Percentiles rank a stretch among this genome's conserved stretches.
Conservation (phyloP, 2,797 vertebrate species). For the Lerista edwardsae region DNA sequence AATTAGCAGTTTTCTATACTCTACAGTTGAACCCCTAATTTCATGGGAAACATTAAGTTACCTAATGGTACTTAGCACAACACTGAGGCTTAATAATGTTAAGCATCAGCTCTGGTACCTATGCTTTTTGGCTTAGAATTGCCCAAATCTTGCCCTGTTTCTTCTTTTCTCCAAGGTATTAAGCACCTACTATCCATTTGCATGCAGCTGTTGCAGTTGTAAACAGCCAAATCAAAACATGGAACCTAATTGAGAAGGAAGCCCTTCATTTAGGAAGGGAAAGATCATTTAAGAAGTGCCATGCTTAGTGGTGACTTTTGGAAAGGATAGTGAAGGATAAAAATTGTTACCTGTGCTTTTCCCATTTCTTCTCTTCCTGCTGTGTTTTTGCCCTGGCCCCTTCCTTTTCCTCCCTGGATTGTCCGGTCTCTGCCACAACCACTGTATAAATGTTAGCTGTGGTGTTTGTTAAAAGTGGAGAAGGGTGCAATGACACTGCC, state of each 20-base stretch:
- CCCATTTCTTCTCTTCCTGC: not conserved
- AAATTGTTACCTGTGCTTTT: not conserved
- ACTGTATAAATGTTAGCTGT: not conserved
- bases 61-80: slow-evolving; percentile 10
- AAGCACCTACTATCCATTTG: not conserved
- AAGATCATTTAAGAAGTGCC: not conserved
- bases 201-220: not conserved
- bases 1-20: fast-evolving
- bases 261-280: not conserved
- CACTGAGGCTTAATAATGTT: not conserved
- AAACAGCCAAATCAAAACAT: not conserved
- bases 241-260: not conserved
- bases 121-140: slow-evolving; percentile 3
- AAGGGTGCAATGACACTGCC: too few species aligned
- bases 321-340: not conserved
- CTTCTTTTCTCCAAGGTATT: slow-evolving; percentile 11
- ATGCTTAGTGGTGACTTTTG: too few species aligned
- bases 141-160: slow-evolving; percentile 7
- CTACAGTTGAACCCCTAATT: not conserved
- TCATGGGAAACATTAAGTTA: not conserved
- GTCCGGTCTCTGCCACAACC: too few species aligned
- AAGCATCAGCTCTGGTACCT: not conserved
- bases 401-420: not conserved
- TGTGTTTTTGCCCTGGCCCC: not conserved
- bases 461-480: too few species aligned